Base-by-base conservation (phyloP, 2,113 vertebrate genomes). In the Poeciliopsis turrubarensis region DNA sequence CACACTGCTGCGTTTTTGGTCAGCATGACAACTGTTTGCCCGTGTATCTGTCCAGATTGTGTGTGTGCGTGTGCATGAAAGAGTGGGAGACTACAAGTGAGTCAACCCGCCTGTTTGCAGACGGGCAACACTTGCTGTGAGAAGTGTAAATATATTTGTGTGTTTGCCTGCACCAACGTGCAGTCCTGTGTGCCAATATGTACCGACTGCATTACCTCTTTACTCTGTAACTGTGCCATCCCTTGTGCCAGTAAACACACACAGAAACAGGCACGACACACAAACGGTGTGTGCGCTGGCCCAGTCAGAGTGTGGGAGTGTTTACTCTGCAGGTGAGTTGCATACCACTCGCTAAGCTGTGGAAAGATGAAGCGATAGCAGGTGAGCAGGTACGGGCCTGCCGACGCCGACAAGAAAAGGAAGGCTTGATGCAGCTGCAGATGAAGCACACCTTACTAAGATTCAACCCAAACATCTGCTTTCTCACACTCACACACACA, bases 351-450 rank as follows among this genome's bases (percentile, higher is more conserved):
- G 39, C 65, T 72, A 64, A 73, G 75, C 72, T 73, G 70, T 15
- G 81, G 86, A 85, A 62, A 66, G 75, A 87, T 73, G 65, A 30
- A 66, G 69, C 78, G 89, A 89, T 89, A 91, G 81, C 67, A 87
- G 82, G 78, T 70, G n/a, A 65, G 78, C 80, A 86, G 72, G 79
- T 87, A 75, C 1, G 1, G 76, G 76, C 81, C 80, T 68, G 65
- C 63, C 77, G 70, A 66, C 66, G 62, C 39, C 69, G 63, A 79
- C 75, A 80, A 68, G 66, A 72, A 80, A 68, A 65, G 60, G 68
- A 30, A 54, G 22, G 68, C 68, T 54, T 0, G 12, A 75, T 64
- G 84, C 89, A 88, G 87, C 86, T 87, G 86, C 71, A 5, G 65
- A 51, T 41, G 73, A 44, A 70, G 37, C 30, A 74, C 75, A 70